phyloP scores from a whole-genome alignment of 2,113 vertebrate genomes.

The Psophia crepitans region DNA sequence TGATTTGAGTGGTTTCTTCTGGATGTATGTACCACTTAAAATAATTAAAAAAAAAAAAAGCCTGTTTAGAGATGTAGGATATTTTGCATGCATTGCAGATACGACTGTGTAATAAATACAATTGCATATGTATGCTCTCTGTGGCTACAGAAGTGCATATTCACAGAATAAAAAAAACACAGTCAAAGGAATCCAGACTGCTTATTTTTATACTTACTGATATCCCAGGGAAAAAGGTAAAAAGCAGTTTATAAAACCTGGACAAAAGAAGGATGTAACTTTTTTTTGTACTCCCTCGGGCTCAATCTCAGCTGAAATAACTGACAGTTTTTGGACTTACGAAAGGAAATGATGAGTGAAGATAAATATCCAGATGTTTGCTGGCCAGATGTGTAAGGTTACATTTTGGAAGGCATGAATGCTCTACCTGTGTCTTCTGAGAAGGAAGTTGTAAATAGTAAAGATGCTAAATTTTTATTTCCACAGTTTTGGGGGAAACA shows the following conservation, averaged over 20 bases:
- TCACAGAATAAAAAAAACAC: slow-evolving; percentile 6
- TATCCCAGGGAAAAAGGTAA: slow-evolving; percentile 73
- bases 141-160: not conserved
- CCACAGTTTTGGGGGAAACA: not conserved
- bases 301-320: slow-evolving; percentile 75
- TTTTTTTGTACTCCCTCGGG: slow-evolving; percentile 74
- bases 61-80: not conserved
- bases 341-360: slow-evolving; percentile 85
- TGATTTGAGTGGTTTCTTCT: not conserved
- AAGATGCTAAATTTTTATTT: slow-evolving; percentile 56
- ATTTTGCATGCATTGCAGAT: not conserved
- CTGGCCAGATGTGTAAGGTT: slow-evolving; percentile 80
- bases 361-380: slow-evolving; percentile 85
- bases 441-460: slow-evolving; percentile 75
- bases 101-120: not conserved
- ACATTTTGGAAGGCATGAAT: slow-evolving; percentile 70
- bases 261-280: slow-evolving; percentile 74
- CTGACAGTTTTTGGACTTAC: slow-evolving; percentile 77
- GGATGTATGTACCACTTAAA: not conserved
- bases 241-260: slow-evolving; percentile 75
- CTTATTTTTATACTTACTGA: slow-evolving; percentile 74
- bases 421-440: slow-evolving; percentile 73
- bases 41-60: not conserved
- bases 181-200: slow-evolving; percentile 61
- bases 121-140: slow-evolving; percentile 13